phyloP scores from a whole-genome alignment of 2,888 invertebrate genomes.

The Monochamus alternatus region DNA sequence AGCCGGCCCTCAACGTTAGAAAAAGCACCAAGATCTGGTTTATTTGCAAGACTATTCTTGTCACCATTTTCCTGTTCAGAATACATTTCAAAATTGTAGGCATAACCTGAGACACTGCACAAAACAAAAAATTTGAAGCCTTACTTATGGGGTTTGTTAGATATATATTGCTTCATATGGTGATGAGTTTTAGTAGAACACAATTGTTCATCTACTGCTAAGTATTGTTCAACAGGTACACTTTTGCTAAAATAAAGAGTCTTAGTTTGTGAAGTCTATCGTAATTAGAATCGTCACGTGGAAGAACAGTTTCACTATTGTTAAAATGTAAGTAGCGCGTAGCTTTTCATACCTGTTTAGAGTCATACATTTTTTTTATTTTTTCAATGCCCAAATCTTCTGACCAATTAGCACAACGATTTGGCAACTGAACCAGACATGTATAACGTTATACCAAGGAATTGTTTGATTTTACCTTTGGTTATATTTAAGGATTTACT shows the following conservation, averaged over 20 bases:
- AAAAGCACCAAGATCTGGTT: neutral
- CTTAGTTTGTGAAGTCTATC: neutral
- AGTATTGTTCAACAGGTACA: no score
- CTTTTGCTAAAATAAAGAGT: neutral
- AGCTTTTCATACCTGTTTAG: neutral
- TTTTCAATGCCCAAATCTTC: neutral
- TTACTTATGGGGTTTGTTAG: neutral
- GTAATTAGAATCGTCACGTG: neutral
- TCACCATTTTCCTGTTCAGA: neutral
- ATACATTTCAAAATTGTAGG: neutral
- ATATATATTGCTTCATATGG: neutral
- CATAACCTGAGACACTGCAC: neutral
- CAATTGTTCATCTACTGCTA: neutral
- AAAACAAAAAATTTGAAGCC: neutral
- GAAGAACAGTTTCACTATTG: neutral
- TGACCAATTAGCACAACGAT: neutral
- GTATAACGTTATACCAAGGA: neutral
- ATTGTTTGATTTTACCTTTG: neutral
- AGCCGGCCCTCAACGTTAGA: neutral
- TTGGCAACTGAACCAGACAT: neutral
- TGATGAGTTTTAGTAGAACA: neutral
- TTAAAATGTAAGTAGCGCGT: neutral
- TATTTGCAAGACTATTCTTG: neutral
- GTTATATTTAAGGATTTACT: neutral
- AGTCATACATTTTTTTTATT: neutral